Base-by-base conservation (phyloP, 2,888 invertebrate species). In the Athalia cordata region DNA sequence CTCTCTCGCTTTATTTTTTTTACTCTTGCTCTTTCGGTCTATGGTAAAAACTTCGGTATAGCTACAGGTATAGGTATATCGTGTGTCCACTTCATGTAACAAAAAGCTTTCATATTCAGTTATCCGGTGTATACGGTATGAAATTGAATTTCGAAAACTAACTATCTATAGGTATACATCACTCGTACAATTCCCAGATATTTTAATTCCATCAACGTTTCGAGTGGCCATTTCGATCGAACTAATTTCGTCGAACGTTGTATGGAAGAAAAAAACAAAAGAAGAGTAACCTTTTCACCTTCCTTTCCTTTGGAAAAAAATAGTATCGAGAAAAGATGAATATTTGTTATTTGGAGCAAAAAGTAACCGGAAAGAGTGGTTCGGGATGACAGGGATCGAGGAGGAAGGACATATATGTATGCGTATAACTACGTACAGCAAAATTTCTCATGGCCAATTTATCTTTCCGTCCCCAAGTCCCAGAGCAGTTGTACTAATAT, bases 141-240 rank as follows among this genome's bases (percentile, higher is more conserved):
- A 72, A 61, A 72, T 72, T 57, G 9, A 59, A 72, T 61, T 72
- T 72, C 59, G 45, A 13, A 8, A 70, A 70, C 70, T 57, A 45
- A 29, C 29, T 29, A 29, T 29, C 29, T 29, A 29, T 29, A n/a
- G n/a, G n/a, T n/a, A 29, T 29, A 29, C 29, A 29, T 29, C 29
- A 29, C 1, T n/a, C n/a, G n/a, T n/a, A n/a, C n/a, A n/a, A n/a
- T n/a, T 29, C 29, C 29, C 2, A 29, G 29, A 29, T 29, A 29
- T 29, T 29, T 29, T 2, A 29, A 29, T 29, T 29, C 29, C 0
- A 29, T 29, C 29, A 29, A 29, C 2, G 29, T 29, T 29, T 29
- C 29, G 29, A 29, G 29, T 2, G 29, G 2, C 29, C 2, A 2
- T 29, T 29, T 29, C 52, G 1, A 52, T 9, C 52, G 52, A 52